Evolutionary conservation across 2,113 vertebrate genomes (phyloP).

Genomic region (Alouatta palliata): DNA sequence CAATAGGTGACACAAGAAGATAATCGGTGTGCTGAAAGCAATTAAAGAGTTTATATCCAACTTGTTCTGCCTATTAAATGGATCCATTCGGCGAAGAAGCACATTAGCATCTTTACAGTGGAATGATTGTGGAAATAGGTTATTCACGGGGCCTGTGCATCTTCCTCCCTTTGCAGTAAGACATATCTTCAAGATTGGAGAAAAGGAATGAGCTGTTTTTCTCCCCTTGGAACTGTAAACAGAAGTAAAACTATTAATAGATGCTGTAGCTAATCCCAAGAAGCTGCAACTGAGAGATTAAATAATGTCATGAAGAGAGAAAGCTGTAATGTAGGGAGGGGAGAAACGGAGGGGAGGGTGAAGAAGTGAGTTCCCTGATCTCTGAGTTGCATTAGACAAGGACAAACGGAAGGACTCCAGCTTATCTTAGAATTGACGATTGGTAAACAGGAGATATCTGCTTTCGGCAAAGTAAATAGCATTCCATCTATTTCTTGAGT

Average conservation of each 20-base stretch:
- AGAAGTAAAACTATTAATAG: conserved; percentile 76
- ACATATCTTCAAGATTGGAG: conserved; percentile 64
- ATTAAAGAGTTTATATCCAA: conserved; percentile 81
- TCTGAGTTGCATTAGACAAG: conserved; percentile 59
- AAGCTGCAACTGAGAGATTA: conserved; percentile 78
- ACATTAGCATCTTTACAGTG: conserved; percentile 74
- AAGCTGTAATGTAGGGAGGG: background rate
- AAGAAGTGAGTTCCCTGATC: background rate
- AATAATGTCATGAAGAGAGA: conserved; percentile 66
- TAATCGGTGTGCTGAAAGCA: conserved; percentile 78
- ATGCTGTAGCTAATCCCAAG: conserved; percentile 76
- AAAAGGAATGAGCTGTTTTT: conserved; percentile 61
- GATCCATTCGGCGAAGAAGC: conserved; percentile 72
- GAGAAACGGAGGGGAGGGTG: background rate
- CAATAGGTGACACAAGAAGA: conserved; percentile 74
- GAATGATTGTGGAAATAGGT: conserved; percentile 74
- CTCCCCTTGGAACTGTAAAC: conserved; percentile 68
- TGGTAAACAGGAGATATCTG: background rate
- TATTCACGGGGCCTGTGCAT: conserved; percentile 60
- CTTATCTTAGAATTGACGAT: conserved; percentile 27
- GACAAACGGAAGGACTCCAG: conserved; percentile 63
- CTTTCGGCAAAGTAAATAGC: conserved; percentile 42
- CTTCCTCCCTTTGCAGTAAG: conserved; percentile 66
- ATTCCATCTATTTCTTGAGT: conserved; percentile 39
- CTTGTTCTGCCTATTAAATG: conserved; percentile 76